A percentile compares a stretch with the other conserved stretches of the same genome.
phyloP scores from a whole-genome alignment of 2,797 vertebrate species.

The Eidolon dupreanum region DNA sequence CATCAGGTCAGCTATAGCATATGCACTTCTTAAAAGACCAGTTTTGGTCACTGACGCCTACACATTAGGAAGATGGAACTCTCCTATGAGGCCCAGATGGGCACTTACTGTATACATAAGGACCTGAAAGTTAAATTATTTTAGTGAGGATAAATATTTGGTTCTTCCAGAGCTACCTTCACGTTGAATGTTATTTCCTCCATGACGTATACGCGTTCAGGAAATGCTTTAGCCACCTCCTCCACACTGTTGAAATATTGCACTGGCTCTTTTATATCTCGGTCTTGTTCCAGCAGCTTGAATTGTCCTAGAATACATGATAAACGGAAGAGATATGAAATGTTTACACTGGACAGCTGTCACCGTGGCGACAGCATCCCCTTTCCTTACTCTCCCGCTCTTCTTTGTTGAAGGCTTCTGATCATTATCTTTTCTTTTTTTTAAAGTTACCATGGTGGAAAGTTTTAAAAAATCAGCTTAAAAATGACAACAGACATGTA shows the following conservation, averaged over 20 bases:
- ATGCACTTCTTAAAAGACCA: neutral
- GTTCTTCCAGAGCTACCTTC: conserved; percentile 91
- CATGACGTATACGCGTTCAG: conserved; percentile 99
- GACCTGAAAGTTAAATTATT: conserved; percentile 76
- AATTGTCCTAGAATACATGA: conserved; percentile 94
- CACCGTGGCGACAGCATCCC: conserved; percentile 78
- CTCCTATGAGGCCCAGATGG: neutral
- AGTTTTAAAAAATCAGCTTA: conserved; percentile 32
- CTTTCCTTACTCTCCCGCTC: conserved; percentile 55
- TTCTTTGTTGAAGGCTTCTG: conserved; percentile 66
- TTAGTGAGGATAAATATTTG: conserved; percentile 83
- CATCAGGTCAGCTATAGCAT: neutral
- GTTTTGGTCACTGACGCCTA: neutral
- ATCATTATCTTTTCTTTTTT: conserved; percentile 46
- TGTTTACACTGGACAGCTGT: conserved; percentile 84
- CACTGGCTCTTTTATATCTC: conserved; percentile 98
- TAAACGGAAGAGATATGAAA: conserved; percentile 85
- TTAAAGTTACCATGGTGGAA: conserved; percentile 19
- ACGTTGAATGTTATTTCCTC: conserved; percentile 99
- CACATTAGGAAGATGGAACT: neutral
- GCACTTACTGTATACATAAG: conserved; percentile 58
- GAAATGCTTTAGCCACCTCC: conserved; percentile 99
- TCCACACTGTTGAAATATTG: conserved; percentile 99
- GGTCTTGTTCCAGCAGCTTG: conserved; percentile 99
- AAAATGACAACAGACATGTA: neutral